Evolutionary conservation across 2,888 invertebrate genomes (phyloP).

Genomic region (Pyrocoelia pectoralis): DNA sequence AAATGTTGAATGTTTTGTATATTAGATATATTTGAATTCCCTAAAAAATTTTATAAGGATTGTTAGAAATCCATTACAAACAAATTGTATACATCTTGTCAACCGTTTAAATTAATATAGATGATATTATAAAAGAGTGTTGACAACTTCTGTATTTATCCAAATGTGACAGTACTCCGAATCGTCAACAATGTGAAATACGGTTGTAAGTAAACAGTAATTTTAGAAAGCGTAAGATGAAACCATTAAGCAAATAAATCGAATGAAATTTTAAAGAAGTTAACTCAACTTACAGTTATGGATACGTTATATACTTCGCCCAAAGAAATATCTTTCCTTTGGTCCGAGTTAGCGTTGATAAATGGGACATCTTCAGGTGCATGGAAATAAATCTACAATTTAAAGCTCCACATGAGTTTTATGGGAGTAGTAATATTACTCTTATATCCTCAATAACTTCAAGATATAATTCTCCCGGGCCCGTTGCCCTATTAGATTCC

Average conservation of each 20-base stretch:
- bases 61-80: too few relatives aligned
- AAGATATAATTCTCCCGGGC: constrained; percentile 62
- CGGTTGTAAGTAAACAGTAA: too few relatives aligned
- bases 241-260: constrained; percentile 8
- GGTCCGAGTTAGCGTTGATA: constrained; percentile 62
- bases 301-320: constrained; percentile 55
- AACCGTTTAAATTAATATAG: too few relatives aligned
- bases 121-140: too few relatives aligned
- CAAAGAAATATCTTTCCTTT: constrained; percentile 55
- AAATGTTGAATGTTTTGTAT: too few relatives aligned
- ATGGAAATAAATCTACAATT: constrained; percentile 66
- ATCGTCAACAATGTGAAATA: too few relatives aligned
- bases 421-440: constrained; percentile 50
- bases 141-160: too few relatives aligned
- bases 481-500: constrained; percentile 61
- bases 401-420: constrained; percentile 25
- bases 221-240: too few relatives aligned
- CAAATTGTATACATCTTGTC: too few relatives aligned
- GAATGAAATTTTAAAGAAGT: background rate
- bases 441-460: constrained; percentile 60
- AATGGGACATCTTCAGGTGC: constrained; percentile 68
- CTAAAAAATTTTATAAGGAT: too few relatives aligned
- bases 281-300: constrained; percentile 50
- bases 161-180: too few relatives aligned
- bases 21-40: too few relatives aligned